Base-by-base conservation (phyloP, 2,797 vertebrate genomes). In the Sebastiscus albofasciatus region DNA sequence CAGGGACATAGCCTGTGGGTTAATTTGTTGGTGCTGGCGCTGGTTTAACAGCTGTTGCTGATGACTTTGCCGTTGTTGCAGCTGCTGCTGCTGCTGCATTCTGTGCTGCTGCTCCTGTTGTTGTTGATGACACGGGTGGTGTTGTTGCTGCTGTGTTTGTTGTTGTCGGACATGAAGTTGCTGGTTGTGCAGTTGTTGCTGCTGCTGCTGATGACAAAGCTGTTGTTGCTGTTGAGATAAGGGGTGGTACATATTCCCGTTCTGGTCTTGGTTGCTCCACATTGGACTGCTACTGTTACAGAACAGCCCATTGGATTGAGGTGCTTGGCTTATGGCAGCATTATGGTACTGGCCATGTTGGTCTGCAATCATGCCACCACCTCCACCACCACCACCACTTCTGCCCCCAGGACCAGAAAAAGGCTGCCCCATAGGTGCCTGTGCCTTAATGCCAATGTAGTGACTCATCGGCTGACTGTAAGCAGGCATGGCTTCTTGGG, bases 201-300 rank as follows among this genome's bases (percentile, higher is more conserved):
- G 97, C 68, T 91, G 97, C 70, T 90, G 90, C 69, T 89, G 92
- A 84, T 90, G 92, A 81, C 94, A 96, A 80, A 97, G 97, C 89
- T 96, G 97, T 36, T 91, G 94, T 56, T 97, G 97, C 80, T 94
- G 95, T 71, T 97, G 97, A 89, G 97, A 94, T 72, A 93, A 72
- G 31, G 94, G 92, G 83, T 98, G 98, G 92, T 97, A 99, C 72
- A 97, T 96, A 82, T 97, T 97, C 61, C 97, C 97, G 92, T 98
- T 98, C 89, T 97, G 97, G 94, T 97, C 97, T 0, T 99, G 98
- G 91, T 98, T 97, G 72, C 97, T 97, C 98, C 98, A 99, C 97
- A 99, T 98, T 42, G 98, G 97, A 88, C 98, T 99, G 66, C 96
- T 96, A 39, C 96, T 97, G 91, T 96, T 97, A 89, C 97, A 97